Percentiles rank a stretch among this genome's conserved stretches.
Conservation (phyloP, 1,140 invertebrate species). For the Zeugodacus cucurbitae region DNA sequence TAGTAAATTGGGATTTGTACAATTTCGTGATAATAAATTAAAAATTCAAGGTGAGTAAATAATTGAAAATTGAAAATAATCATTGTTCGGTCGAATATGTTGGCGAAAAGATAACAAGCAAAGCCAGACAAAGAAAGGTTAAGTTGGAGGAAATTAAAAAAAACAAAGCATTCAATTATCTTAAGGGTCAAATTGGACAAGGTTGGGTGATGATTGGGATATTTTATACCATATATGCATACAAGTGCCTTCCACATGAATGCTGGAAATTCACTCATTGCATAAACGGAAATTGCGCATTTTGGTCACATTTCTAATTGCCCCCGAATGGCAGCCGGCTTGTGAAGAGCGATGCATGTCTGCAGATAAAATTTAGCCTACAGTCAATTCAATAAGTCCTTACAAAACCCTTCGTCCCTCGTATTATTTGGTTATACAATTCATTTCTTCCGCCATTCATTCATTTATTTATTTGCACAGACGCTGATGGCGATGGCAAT, state of each 20-base stretch:
- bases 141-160: background rate
- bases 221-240: too few species aligned
- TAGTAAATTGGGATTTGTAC: slow-evolving; percentile 66
- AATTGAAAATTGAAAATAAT: slow-evolving; percentile 44
- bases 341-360: background rate
- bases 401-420: background rate
- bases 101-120: background rate
- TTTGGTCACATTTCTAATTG: slow-evolving; percentile 44
- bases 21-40: slow-evolving; percentile 65
- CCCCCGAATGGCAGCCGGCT: background rate
- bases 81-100: background rate
- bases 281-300: slow-evolving; percentile 24
- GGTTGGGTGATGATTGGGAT: background rate
- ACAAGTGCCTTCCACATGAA: background rate
- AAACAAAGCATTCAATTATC: background rate
- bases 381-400: background rate
- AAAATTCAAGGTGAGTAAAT: slow-evolving; percentile 64
- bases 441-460: slow-evolving; percentile 19
- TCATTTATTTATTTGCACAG: slow-evolving; percentile 31
- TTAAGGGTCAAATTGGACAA: background rate
- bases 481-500: slow-evolving; percentile 48
- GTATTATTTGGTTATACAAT: background rate
- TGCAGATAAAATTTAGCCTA: slow-evolving; percentile 2
- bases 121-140: background rate
- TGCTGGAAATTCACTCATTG: background rate